phyloP scores from a whole-genome alignment of 1,140 invertebrate genomes.

The Harlomillsia oculata region DNA sequence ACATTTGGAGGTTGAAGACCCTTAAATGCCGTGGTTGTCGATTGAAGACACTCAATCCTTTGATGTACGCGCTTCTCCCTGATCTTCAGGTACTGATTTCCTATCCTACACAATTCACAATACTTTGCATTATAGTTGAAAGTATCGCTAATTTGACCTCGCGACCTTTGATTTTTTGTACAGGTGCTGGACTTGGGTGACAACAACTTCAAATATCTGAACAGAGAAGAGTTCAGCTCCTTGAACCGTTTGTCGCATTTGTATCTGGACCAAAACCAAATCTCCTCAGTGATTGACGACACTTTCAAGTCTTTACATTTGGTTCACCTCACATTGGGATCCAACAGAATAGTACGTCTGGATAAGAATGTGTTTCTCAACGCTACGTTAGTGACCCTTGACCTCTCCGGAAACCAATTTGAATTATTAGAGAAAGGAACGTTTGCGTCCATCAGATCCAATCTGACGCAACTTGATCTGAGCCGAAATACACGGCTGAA shows the following conservation, averaged over 20 bases:
- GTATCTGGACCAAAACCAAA: slow-evolving; percentile 62
- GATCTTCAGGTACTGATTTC: slow-evolving; percentile 41
- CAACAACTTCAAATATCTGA: slow-evolving; percentile 66
- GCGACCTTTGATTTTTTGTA: background rate
- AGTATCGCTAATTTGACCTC: background rate
- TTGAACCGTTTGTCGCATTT: slow-evolving; percentile 52
- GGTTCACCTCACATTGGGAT: slow-evolving; percentile 49
- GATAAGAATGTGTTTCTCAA: slow-evolving; percentile 47
- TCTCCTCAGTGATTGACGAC: slow-evolving; percentile 55
- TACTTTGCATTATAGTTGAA: background rate
- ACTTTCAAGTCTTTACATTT: slow-evolving; percentile 54
- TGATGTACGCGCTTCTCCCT: slow-evolving; percentile 61
- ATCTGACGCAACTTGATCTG: slow-evolving; percentile 29
- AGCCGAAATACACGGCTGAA: slow-evolving; percentile 28
- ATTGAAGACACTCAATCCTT: slow-evolving; percentile 60
- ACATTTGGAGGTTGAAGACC: slow-evolving; percentile 53
- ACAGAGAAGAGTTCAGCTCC: slow-evolving; percentile 60
- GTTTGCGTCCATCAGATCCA: slow-evolving; percentile 18
- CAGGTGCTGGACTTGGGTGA: slow-evolving; percentile 62
- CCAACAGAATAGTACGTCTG: slow-evolving; percentile 54
- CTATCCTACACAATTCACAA: background rate
- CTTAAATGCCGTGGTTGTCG: slow-evolving; percentile 59
- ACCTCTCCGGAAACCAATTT: slow-evolving; percentile 38
- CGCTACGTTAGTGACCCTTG: slow-evolving; percentile 48
- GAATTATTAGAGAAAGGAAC: slow-evolving; percentile 30